Evolutionary conservation across 2,888 invertebrate species (phyloP), one percentile per base, ranked within the genome.

Genomic region (Diarsia brunnea): DNA sequence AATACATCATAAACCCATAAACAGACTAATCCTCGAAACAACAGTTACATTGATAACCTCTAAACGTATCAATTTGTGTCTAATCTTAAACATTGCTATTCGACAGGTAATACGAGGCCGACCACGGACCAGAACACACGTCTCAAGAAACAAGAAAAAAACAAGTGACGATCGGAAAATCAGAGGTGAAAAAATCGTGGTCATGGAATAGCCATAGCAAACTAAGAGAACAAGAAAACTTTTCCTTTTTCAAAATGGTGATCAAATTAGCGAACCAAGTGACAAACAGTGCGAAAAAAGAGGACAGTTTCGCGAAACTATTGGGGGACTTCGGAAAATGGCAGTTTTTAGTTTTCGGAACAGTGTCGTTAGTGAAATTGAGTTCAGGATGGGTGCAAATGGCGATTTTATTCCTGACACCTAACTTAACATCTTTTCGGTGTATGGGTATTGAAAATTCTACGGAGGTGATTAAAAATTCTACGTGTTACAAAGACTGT

Each of bases 351-450:
- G 95, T 98, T 1, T 97, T 97, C 73, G 89, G 97, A 0, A 95
- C 97, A 0, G 96, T 98, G n/a, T 97, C 97, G 38, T 90, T 98
- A 10, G 97, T 98, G 68, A 98, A 98, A 92, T 97, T 98, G 76
- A 98, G 98, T 0, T 97, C 98, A 0, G 98, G 98, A 11, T 98
- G 98, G 98, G 98, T 98, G 70, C 98, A 98, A 86, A 95, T 98
- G 90, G 97, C 97, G 0, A 98, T 98, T 68, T 96, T 98, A 1
- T 98, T 98, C 85, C 94, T 98, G 71, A 98, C 98, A 0, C 98
- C 98, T 0, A 97, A 97, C 12, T 93, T 97, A 0, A 92, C 93
- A 38, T 38, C 38, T 0, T 97, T 96, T 85, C 94, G 95, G 84
- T 98, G 98, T 87, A 89, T 89, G 0, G 88, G 90, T 49, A 95